These are phyloP conservation scores for Muscicapa striata DNA, from an alignment of 2,797 vertebrate species.

Conservation along the genomic window DNA sequence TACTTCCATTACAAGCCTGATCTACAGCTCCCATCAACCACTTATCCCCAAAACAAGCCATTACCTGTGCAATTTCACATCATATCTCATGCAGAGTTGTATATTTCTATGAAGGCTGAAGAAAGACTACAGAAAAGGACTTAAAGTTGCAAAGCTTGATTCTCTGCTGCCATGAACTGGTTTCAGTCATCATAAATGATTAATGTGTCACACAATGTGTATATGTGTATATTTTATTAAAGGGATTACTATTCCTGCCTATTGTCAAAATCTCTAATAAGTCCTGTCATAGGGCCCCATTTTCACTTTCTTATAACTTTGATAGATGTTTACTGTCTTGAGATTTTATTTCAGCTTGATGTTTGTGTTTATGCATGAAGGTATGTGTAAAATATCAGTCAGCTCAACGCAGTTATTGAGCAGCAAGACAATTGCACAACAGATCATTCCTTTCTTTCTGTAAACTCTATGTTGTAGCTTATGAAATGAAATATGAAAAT, in stretches of 20 bases:
- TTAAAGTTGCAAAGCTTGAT: background rate
- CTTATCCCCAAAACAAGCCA: background rate
- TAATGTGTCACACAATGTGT: background rate
- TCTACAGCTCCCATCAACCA: background rate
- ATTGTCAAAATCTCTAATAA: background rate
- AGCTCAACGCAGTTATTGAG: background rate
- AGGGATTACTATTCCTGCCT: background rate
- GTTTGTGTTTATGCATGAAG: background rate
- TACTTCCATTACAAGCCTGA: constrained; percentile 6
- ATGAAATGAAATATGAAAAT: background rate
- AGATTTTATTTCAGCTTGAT: constrained; percentile 12
- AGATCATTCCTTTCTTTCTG: background rate
- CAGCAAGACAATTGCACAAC: background rate
- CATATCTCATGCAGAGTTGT: background rate
- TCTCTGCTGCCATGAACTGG: background rate
- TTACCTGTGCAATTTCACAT: constrained; percentile 22
- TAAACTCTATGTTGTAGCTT: background rate
- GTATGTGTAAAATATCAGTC: background rate
- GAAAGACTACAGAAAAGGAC: background rate
- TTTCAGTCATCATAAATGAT: background rate
- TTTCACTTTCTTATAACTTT: background rate
- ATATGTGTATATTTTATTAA: background rate
- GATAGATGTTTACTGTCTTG: background rate
- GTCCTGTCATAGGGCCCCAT: background rate
- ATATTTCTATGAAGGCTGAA: background rate